Base-by-base conservation (phyloP, 1,140 invertebrate genomes). In the Drosophila kikkawai region DNA sequence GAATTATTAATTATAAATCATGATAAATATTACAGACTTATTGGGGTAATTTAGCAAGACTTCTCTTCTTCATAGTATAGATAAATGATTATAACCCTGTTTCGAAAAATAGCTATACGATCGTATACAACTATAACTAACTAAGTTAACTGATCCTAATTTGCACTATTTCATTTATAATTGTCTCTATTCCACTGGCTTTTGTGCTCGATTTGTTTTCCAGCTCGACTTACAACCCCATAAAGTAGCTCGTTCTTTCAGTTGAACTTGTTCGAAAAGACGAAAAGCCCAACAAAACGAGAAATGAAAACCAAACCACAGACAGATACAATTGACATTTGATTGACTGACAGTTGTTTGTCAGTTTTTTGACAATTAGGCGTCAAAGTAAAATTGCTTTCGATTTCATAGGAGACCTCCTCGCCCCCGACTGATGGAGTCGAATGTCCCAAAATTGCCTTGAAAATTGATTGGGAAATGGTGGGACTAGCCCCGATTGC, bases 351-450 rank as follows among this genome's bases (percentile, higher is more conserved):
- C 82, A 86, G 82, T 75, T 85, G 82, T 66, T 84, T 85, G 78
- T 82, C 82, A 82, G 65, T 82, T 86, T 82, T 85, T 85, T 85
- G 82, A 85, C 82, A 86, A 85, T 85, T 71, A 86, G 75, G 82
- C 65, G 79, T 75, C 78, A 86, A 79, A 85, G 82, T 75, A 82
- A 86, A 85, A 85, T 85, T 86, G 82, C 79, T 85, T 85, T 85
- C 82, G 82, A 86, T 85, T 85, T 85, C 82, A 66, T 48, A 59
- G 39, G 44, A 41, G 53, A 47, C 64, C 64, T 29, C 11, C 11
- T 9, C 2, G 0, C 15, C n/a, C 36, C 61, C 9, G 32, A 5
- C 34, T 44, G 64, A 6, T 29, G 26, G 26, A 29, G 5, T 29
- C 26, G 26, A 47, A 36, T 36, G 57, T 22, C 57, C 66, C 50